A percentile compares a stretch with the other conserved stretches of the same genome.
Conservation (phyloP, 2,113 vertebrate genomes). For the Phoxinus phoxinus region DNA sequence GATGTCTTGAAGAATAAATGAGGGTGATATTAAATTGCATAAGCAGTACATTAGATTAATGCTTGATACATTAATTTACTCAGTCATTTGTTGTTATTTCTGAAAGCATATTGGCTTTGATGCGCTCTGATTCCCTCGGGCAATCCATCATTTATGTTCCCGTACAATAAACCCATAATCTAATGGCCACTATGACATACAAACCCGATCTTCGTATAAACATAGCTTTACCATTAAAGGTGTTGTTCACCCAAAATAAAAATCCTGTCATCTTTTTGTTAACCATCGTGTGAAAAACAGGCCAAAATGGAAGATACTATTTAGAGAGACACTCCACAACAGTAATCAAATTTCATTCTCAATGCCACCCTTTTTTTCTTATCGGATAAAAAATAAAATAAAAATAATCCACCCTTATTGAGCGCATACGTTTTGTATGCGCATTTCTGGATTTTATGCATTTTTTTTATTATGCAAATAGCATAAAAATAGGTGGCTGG, state of each 20-base stretch:
- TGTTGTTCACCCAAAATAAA: not conserved
- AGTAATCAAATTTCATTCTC: not conserved
- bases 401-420: too few relatives aligned
- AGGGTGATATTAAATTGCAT: constrained; percentile 61
- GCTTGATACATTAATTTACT: constrained; percentile 48
- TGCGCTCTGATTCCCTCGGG: not conserved
- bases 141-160: constrained; percentile 31
- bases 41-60: constrained; percentile 58
- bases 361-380: not conserved
- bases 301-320: not conserved
- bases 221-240: not conserved
- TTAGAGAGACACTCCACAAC: not conserved
- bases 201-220: not conserved
- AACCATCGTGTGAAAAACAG: not conserved
- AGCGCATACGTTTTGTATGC: too few relatives aligned
- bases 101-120: constrained; percentile 43
- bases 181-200: not conserved
- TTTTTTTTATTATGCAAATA: too few relatives aligned
- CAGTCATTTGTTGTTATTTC: constrained; percentile 44
- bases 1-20: constrained; percentile 59
- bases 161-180: constrained; percentile 2
- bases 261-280: not conserved
- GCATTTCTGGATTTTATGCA: too few relatives aligned
- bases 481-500: too few relatives aligned
- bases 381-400: too few relatives aligned